These are phyloP conservation scores for Rugalucina vietnamica DNA, from an alignment of 2,888 invertebrate species.

Conservation along the genomic window DNA sequence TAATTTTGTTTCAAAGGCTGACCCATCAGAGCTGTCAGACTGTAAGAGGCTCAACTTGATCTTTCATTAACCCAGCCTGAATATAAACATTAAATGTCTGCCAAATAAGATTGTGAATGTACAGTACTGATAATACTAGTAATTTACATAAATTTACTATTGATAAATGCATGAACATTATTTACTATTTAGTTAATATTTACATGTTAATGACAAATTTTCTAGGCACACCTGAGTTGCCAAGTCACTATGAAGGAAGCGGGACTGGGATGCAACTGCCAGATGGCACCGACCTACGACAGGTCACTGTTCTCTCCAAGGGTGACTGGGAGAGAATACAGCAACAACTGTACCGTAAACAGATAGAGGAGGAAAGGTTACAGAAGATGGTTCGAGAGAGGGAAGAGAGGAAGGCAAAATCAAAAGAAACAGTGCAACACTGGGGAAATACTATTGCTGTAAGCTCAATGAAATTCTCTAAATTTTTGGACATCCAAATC, in stretches of 20 bases:
- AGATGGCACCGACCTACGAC: slow-evolving; percentile 75
- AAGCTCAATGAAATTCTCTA: too few species aligned
- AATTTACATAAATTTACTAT: not conserved
- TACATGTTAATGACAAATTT: too few species aligned
- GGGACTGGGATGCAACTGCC: slow-evolving; percentile 55
- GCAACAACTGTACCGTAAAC: slow-evolving; percentile 78
- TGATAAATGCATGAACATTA: too few species aligned
- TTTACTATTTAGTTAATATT: too few species aligned
- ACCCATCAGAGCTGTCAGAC: too few species aligned
- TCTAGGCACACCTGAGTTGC: slow-evolving; percentile 64
- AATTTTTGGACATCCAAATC: too few species aligned
- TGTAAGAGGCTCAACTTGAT: too few species aligned
- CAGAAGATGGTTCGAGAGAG: slow-evolving; percentile 76
- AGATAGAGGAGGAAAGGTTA: slow-evolving; percentile 79
- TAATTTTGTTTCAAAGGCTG: too few species aligned
- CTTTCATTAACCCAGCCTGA: too few species aligned
- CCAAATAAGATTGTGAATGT: too few species aligned
- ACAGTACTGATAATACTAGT: too few species aligned
- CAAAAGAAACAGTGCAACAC: slow-evolving; percentile 81
- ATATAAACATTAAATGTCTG: too few species aligned
- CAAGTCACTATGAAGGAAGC: slow-evolving; percentile 35
- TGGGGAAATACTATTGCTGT: slow-evolving; percentile 84
- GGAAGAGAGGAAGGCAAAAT: slow-evolving; percentile 78
- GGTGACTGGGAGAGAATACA: slow-evolving; percentile 83
- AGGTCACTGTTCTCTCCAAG: slow-evolving; percentile 81